Evolutionary conservation across 2,888 invertebrate species (phyloP).

Genomic region (Tetragnatha montana): DNA sequence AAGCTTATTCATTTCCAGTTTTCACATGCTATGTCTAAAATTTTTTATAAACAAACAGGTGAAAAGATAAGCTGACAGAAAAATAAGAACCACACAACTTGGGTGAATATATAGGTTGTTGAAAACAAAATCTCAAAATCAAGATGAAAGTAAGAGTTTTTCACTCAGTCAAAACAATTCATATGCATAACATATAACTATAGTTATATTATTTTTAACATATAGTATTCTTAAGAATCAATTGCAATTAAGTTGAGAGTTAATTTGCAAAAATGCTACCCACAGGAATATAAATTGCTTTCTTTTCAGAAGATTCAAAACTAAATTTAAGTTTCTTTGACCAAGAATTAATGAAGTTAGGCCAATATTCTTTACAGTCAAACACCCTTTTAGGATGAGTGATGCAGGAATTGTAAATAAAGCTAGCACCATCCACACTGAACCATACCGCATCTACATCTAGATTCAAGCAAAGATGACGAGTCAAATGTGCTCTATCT

Average conservation of each 20-base stretch:
- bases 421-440: constrained; percentile 75
- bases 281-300: constrained; percentile 78
- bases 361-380: background rate
- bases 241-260: background rate
- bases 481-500: constrained; percentile 75
- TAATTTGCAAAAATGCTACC: constrained; percentile 78
- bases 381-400: constrained; percentile 22
- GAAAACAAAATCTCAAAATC: no score
- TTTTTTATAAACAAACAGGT: no score
- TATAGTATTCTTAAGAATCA: no score
- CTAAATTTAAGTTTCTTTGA: constrained; percentile 76
- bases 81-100: no score
- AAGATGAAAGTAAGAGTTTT: no score
- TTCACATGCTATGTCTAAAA: no score
- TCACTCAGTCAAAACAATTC: no score
- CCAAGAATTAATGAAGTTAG: background rate
- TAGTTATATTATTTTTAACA: no score
- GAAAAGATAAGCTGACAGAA: no score
- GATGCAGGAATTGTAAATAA: constrained; percentile 16
- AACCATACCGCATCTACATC: constrained; percentile 75
- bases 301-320: constrained; percentile 76
- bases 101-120: no score
- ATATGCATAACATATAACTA: no score
- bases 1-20: no score
- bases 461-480: constrained; percentile 76